Percentiles rank a stretch among this genome's conserved stretches.
These are phyloP conservation scores for Mastomys natalensis DNA, from an alignment of 2,113 vertebrate species.

Conservation along the genomic window DNA sequence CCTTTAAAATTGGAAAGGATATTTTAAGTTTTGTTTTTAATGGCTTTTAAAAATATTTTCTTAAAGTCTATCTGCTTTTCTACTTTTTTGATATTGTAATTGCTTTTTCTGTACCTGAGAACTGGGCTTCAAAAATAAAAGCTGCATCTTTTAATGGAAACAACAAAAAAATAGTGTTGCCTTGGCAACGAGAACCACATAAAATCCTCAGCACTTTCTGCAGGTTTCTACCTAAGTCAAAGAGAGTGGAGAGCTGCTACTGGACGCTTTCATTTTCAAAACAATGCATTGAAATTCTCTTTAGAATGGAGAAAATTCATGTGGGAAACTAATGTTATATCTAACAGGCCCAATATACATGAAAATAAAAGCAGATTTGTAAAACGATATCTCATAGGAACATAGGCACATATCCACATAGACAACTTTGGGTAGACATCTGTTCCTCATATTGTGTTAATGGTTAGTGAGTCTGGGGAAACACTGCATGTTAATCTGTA, in stretches of 20 bases:
- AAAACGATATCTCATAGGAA: background rate
- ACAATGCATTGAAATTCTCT: slow-evolving; percentile 51
- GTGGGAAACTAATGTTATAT: background rate
- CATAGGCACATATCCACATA: background rate
- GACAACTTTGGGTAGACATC: slow-evolving; percentile 54
- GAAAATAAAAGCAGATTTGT: slow-evolving; percentile 42
- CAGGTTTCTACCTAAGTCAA: background rate
- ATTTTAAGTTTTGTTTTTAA: slow-evolving; percentile 22
- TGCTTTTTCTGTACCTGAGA: slow-evolving; percentile 72
- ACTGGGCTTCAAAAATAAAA: slow-evolving; percentile 72
- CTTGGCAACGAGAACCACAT: slow-evolving; percentile 78
- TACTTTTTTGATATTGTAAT: slow-evolving; percentile 44
- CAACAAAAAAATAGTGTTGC: slow-evolving; percentile 78
- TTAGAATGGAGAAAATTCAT: background rate
- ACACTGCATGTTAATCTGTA: background rate
- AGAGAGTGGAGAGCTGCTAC: slow-evolving; percentile 53
- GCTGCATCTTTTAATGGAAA: slow-evolving; percentile 80
- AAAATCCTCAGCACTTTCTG: slow-evolving; percentile 76
- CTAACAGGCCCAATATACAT: background rate
- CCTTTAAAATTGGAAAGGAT: background rate
- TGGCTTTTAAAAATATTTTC: slow-evolving; percentile 5
- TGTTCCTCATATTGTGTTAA: slow-evolving; percentile 2
- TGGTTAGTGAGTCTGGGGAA: slow-evolving; percentile 31
- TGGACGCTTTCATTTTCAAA: slow-evolving; percentile 29
- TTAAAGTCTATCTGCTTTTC: slow-evolving; percentile 55